Percentiles rank a stretch among this genome's conserved stretches.
Evolutionary conservation across 30 jellyfish, hydroid and myxozoan genomes (phyloP).

Genomic region (Rhopilema esculentum): DNA sequence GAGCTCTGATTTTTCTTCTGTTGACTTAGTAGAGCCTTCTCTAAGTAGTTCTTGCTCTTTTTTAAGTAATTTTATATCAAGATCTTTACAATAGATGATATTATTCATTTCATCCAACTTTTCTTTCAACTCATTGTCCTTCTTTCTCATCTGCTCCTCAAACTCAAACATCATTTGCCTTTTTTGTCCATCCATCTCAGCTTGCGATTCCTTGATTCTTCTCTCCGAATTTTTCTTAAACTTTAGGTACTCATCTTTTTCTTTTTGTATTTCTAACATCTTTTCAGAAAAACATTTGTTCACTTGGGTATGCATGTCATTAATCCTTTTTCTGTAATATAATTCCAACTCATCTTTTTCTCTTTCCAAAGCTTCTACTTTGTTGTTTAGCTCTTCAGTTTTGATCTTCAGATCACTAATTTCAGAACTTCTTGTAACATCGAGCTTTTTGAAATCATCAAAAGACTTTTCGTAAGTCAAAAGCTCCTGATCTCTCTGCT

Average conservation of each 20-base stretch:
- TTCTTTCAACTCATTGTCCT: constrained; percentile 44
- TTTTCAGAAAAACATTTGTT: constrained; percentile 40
- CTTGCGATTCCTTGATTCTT: constrained; percentile 52
- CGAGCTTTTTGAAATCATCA: constrained; percentile 55
- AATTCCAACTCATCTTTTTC: constrained; percentile 45
- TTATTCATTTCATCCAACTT: constrained; percentile 56
- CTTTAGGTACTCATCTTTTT: constrained; percentile 63
- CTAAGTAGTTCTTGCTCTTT: constrained; percentile 64
- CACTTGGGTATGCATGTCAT: constrained; percentile 67
- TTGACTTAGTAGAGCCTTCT: constrained; percentile 7
- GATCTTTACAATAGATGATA: constrained; percentile 41
- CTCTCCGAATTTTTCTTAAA: constrained; percentile 60
- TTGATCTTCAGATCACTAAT: constrained; percentile 75
- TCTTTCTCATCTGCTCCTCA: constrained; percentile 59
- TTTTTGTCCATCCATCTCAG: constrained; percentile 61
- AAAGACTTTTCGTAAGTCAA: constrained; percentile 54
- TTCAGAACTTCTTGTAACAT: constrained; percentile 34
- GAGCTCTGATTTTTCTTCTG: constrained; percentile 53
- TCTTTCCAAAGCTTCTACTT: constrained; percentile 44
- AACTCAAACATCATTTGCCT: constrained; percentile 63
- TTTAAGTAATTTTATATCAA: constrained; percentile 61
- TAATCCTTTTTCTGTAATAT: constrained; percentile 32
- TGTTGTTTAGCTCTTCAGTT: constrained; percentile 46
- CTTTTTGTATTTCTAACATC: constrained; percentile 49
- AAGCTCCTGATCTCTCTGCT: constrained; percentile 82